Conservation (phyloP, 2,888 invertebrate genomes). For the Crepidodera aurea region DNA sequence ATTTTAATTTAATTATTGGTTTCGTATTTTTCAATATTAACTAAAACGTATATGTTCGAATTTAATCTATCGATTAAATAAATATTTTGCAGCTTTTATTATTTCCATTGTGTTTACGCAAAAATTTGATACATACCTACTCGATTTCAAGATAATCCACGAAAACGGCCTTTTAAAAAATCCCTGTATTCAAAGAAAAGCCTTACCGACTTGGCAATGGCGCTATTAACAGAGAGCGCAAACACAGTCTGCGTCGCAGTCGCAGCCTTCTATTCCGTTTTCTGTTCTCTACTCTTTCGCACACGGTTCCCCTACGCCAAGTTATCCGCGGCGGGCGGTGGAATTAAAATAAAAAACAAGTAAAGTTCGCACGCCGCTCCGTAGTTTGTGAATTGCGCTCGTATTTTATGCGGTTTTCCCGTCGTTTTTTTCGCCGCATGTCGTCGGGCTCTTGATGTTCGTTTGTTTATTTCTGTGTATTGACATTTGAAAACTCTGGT, state of each 20-base stretch:
- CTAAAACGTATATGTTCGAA: no score
- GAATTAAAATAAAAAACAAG: background rate
- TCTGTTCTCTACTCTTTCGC: conserved; percentile 16
- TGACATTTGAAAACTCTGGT: background rate
- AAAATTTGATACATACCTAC: no score
- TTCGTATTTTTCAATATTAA: no score
- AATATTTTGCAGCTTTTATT: no score
- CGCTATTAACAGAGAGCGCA: conserved; percentile 14
- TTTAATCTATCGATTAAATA: no score
- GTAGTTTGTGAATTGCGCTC: background rate
- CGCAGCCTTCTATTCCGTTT: conserved; percentile 11
- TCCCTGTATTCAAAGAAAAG: background rate
- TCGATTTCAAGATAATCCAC: no score
- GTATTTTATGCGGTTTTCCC: background rate
- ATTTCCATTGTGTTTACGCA: no score
- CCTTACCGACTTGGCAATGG: background rate
- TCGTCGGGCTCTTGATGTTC: background rate
- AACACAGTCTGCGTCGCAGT: conserved; percentile 27
- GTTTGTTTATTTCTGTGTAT: conserved; percentile 3
- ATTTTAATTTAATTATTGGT: no score
- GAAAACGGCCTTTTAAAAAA: no score
- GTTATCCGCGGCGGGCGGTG: conserved; percentile 1
- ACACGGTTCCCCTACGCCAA: background rate
- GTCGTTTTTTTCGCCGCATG: background rate
- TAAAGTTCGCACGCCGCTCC: conserved; percentile 9